A percentile compares a stretch with the other conserved stretches of the same genome.
These are phyloP conservation scores for Podarcis muralis DNA, from an alignment of 2,113 vertebrate genomes.

Conservation along the genomic window DNA sequence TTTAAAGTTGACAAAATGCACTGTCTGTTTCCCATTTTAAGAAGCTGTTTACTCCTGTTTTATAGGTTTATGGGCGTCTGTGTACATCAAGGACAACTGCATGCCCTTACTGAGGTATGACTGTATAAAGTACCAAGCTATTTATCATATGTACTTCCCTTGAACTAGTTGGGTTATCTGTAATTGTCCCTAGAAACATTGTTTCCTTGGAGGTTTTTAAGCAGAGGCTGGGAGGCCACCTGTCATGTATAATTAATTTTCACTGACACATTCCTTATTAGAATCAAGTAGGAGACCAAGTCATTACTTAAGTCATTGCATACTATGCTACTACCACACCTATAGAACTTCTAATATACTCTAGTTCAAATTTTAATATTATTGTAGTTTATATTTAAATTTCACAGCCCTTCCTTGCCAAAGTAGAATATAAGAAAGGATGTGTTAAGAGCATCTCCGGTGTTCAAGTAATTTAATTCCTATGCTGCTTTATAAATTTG, in stretches of 20 bases:
- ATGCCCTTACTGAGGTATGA: constrained; percentile 97
- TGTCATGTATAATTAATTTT: background rate
- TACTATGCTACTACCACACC: background rate
- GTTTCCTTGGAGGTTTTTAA: too few species aligned
- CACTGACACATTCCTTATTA: background rate
- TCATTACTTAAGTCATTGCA: background rate
- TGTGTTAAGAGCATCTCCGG: background rate
- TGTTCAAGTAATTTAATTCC: background rate
- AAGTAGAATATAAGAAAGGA: background rate
- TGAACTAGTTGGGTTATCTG: constrained; percentile 13
- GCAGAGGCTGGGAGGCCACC: too few species aligned
- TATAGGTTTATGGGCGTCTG: constrained; percentile 97
- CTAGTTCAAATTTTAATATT: background rate
- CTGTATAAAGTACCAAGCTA: constrained; percentile 43
- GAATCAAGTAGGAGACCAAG: background rate
- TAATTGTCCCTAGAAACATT: background rate
- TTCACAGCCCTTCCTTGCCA: background rate
- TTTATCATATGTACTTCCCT: constrained; percentile 22
- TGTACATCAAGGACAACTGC: constrained; percentile 96
- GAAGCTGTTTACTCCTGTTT: constrained; percentile 63
- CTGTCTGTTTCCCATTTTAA: constrained; percentile 30
- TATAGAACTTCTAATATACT: background rate
- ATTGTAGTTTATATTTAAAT: background rate
- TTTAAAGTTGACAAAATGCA: constrained; percentile 24
- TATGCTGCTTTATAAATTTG: background rate